Evolutionary conservation across 2,797 vertebrate genomes (phyloP).

Genomic region (Acrossocheilus fasciatus): DNA sequence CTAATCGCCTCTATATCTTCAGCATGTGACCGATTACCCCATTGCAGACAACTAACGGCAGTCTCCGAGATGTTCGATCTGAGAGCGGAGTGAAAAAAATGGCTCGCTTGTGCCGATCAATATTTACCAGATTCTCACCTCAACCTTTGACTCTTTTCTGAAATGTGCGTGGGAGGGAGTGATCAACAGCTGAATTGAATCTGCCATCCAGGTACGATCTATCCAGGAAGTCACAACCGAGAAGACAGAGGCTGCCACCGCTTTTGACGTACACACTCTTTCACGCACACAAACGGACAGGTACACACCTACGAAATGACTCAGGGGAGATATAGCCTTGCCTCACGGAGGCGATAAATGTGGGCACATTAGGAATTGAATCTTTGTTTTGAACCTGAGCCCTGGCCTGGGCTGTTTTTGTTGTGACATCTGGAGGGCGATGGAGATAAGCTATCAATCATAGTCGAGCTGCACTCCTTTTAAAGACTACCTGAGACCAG

Average conservation of each 20-base stretch:
- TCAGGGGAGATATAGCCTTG: slow-evolving; percentile 55
- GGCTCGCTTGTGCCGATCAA: slow-evolving; percentile 70
- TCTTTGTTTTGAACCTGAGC: slow-evolving; percentile 59
- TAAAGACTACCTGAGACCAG: slow-evolving; percentile 46
- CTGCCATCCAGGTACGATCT: slow-evolving; percentile 61
- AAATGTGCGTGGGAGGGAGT: slow-evolving; percentile 65
- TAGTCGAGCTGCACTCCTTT: slow-evolving; percentile 43
- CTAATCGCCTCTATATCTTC: slow-evolving; percentile 52
- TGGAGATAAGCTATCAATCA: slow-evolving; percentile 59
- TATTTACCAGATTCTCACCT: slow-evolving; percentile 73
- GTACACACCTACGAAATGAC: slow-evolving; percentile 41
- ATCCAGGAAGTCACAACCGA: slow-evolving; percentile 44
- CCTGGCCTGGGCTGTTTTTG: slow-evolving; percentile 42
- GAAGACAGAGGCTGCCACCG: slow-evolving; percentile 16
- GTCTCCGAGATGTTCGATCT: slow-evolving; percentile 68
- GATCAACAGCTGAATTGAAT: slow-evolving; percentile 66
- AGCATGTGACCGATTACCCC: slow-evolving; percentile 65
- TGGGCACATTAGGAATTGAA: slow-evolving; percentile 58
- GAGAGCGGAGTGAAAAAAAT: slow-evolving; percentile 66
- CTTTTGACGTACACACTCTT: slow-evolving; percentile 8
- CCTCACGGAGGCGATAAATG: slow-evolving; percentile 51
- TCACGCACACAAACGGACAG: slow-evolving; percentile 14
- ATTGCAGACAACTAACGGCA: slow-evolving; percentile 63
- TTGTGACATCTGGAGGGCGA: slow-evolving; percentile 58
- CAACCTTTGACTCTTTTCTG: slow-evolving; percentile 68